Conservation (phyloP, 2,888 invertebrate genomes). For the Odontothrips loti region DNA sequence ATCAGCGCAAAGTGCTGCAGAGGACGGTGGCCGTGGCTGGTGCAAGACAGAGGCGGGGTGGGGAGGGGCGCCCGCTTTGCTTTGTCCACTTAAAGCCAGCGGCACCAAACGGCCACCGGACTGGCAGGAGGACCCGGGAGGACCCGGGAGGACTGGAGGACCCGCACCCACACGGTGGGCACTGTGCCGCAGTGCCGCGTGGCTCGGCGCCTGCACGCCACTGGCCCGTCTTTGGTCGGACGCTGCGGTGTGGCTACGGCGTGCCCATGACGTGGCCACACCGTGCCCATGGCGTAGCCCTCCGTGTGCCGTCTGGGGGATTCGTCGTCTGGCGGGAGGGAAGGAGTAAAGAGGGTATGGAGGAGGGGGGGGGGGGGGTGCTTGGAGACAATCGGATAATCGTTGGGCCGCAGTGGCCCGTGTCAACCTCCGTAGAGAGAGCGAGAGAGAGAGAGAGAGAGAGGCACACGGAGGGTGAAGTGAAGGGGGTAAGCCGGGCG, state of each 20-base stretch:
- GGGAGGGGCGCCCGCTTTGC: neutral
- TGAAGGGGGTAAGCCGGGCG: too few relatives aligned
- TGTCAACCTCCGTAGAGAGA: too few relatives aligned
- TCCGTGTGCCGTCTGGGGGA: too few relatives aligned
- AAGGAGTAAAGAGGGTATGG: neutral
- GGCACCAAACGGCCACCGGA: neutral
- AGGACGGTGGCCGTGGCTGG: neutral
- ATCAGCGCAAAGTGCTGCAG: conserved; percentile 1
- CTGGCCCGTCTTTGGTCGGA: too few relatives aligned
- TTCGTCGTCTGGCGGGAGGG: neutral
- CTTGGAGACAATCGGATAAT: conserved; percentile 5
- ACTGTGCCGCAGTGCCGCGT: too few relatives aligned
- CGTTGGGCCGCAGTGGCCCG: neutral
- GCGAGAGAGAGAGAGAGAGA: too few relatives aligned
- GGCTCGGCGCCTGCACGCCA: too few relatives aligned
- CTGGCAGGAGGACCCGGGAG: neutral
- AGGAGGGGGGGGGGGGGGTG: neutral
- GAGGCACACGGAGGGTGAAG: too few relatives aligned
- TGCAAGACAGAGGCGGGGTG: neutral
- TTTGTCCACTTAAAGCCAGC: neutral
- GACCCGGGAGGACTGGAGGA: too few relatives aligned
- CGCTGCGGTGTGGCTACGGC: neutral
- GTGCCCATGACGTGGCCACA: too few relatives aligned
- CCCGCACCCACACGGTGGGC: too few relatives aligned
- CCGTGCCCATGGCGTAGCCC: too few relatives aligned